Evolutionary conservation across 2,113 vertebrate genomes (phyloP), one percentile per base, ranked within the genome.

Genomic region (Neolamprologus fasciatus): DNA sequence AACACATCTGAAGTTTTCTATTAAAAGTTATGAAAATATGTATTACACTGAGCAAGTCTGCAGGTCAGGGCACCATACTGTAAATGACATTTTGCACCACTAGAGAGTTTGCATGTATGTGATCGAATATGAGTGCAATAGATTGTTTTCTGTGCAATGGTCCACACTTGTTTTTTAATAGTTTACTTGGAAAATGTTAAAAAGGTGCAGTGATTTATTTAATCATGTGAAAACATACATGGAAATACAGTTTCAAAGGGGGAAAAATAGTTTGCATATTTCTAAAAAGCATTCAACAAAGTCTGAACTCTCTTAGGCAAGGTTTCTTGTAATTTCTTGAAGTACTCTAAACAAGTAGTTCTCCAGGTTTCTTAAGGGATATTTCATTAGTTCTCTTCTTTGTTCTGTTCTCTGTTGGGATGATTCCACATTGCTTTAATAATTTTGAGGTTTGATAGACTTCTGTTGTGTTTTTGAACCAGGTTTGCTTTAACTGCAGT

Each of bases 101-200:
- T 13, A 45, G 42, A 47, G 0, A 76, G 21, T 26, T 73, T 45
- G 40, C 21, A 6, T 28, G 58, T 35, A 19, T 1, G 1, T 63
- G 28, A 63, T 63, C 0, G 0, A 47, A 47, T 76, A 17, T 76
- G 68, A 7, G 8, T 47, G 40, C 6, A 28, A 17, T 17, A 0
- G 2, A 8, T 61, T 61, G 57, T 61, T 4, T 61, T 61, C 57
- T 61, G 57, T 61, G 5, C 57, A 61, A 33, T 61, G 28, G 28
- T 0, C 57, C 57, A 33, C 57, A 61, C 16, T 33, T 61, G 0
- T 33, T 61, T 61, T 61, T 61, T n/a, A 66, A 66, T 66, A 66
- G 31, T 66, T 37, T 37, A 8, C 61, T 66, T 66, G 31, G 58
- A 66, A 66, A 37, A 37, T 66, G 61, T 66, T 12, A 66, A 66